Conservation (phyloP, 2,113 vertebrate genomes). For the Boulengerochromis microlepis region DNA sequence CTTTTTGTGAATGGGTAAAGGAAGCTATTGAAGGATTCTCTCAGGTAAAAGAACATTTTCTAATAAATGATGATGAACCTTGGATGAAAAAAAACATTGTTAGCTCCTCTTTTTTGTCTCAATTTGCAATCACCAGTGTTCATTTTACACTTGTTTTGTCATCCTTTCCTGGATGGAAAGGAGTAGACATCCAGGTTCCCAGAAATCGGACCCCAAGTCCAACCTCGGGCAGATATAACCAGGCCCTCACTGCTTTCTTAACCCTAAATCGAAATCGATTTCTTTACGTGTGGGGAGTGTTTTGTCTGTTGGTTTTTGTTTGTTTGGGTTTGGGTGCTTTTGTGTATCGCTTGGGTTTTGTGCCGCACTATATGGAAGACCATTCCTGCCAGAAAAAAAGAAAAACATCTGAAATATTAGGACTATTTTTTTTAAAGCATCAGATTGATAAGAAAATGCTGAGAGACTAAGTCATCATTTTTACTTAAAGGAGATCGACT, state of each 20-base stretch:
- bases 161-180: background rate
- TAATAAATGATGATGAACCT: constrained; percentile 73
- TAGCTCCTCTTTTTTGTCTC: constrained; percentile 62
- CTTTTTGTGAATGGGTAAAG: constrained; percentile 64
- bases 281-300: background rate
- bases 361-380: background rate
- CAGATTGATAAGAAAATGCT: background rate
- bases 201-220: background rate
- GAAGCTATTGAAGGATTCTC: constrained; percentile 78
- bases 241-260: constrained; percentile 1
- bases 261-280: background rate
- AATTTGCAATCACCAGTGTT: constrained; percentile 15
- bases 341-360: background rate
- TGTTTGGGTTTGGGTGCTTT: background rate
- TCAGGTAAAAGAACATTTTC: constrained; percentile 75
- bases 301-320: background rate
- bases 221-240: background rate
- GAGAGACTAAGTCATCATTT: background rate
- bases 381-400: background rate
- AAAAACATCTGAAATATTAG: background rate
- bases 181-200: background rate
- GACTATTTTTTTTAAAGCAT: background rate
- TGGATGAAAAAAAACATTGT: constrained; percentile 66
- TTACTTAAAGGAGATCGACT: background rate
- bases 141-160: background rate